Conservation (phyloP, 2,797 vertebrate species). For the Uromys caudimaculatus region DNA sequence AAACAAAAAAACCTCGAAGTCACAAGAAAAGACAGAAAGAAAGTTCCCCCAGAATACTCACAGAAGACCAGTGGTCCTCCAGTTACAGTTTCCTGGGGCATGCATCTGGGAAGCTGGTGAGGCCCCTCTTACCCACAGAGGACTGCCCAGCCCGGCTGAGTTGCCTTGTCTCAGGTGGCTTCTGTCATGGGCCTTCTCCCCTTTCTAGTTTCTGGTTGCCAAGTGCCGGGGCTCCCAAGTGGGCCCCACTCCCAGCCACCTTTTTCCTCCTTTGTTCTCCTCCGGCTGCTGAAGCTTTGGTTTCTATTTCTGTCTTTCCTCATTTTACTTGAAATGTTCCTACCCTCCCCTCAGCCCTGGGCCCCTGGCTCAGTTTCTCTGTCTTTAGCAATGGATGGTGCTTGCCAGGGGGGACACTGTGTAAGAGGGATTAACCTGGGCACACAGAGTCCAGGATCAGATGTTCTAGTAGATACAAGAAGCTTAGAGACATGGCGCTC, state of each 20-base stretch:
- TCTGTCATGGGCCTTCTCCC: not conserved
- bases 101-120: not conserved
- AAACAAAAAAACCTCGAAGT: too few species aligned
- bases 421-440: fast-evolving
- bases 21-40: fast-evolving
- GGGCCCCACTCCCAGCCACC: not conserved
- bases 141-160: not conserved
- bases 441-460: not conserved
- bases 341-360: not conserved
- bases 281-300: not conserved
- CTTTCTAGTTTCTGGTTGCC: constrained; percentile 48
- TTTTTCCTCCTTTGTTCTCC: not conserved
- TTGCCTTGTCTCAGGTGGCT: not conserved
- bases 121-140: not conserved
- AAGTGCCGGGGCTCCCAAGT: not conserved
- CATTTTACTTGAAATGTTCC: fast-evolving
- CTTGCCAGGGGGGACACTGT: too few species aligned
- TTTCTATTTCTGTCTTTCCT: not conserved
- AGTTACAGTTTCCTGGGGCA: not conserved
- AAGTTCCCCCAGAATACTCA: not conserved
- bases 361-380: not conserved
- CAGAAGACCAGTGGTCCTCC: not conserved
- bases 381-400: not conserved
- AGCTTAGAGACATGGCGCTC: fast-evolving
- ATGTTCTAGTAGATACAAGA: fast-evolving